Evolutionary conservation across 2,113 vertebrate genomes (phyloP), one percentile per base, ranked within the genome.

Genomic region (Megalops atlanticus): DNA sequence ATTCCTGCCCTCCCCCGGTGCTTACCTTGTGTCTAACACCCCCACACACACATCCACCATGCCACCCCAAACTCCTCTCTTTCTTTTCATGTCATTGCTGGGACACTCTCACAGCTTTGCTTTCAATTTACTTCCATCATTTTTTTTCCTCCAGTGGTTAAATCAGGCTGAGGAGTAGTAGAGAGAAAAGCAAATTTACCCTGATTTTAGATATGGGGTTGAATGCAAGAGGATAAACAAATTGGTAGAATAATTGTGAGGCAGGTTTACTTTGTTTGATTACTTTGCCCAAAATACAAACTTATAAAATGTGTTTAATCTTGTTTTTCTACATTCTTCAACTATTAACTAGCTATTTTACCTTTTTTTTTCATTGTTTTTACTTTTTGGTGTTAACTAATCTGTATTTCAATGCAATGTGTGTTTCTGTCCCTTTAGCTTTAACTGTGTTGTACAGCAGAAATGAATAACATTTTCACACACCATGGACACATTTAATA

Each of bases 21-120:
- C 73, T 71, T 79, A 70, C 68, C 47, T 79, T 39, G 33, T 74
- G 74, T 75, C 80, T 73, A 64, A 64, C 54, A 36, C 49, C 76
- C 49, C n/a, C 39, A 75, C 41, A 43, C 74, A n/a, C 24, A 36
- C 36, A 35, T 27, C 39, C 36, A 39, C 64, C 39, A 31, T 79
- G 38, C 39, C n/a, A 79, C 31, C 3, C n/a, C 18, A 41, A 45
- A 27, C 40, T 47, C 77, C 38, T 7, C 14, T 36, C 24, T 47
- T 16, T 33, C 27, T 41, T 78, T 64, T 39, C 39, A 68, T 10
- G 45, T 35, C 27, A 79, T 12, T 1, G 35, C 31, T 16, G 68
- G 18, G 1, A 3, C 52, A 24, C 58, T 64, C n/a, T 64, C 52
- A n/a, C 52, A 4, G 52, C 21, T 58, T 18, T 6, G 4, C 52